Conservation (phyloP, 2,113 vertebrate species). For the Clarias gariepinus region DNA sequence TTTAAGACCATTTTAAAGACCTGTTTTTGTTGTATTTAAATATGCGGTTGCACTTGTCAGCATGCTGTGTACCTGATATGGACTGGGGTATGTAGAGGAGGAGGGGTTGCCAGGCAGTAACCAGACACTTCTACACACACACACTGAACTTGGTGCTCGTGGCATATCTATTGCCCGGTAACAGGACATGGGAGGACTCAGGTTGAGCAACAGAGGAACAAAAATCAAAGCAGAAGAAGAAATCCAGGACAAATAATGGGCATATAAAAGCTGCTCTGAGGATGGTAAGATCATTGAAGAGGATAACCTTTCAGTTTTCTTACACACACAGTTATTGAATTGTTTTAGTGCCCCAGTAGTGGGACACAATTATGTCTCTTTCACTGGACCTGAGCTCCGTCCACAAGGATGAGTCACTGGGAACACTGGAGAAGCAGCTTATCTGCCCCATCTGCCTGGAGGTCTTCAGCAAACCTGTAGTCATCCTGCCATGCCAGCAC, state of each 20-base stretch:
- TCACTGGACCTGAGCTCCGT: slow-evolving; percentile 66
- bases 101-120: slow-evolving; percentile 59
- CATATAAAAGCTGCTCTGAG: slow-evolving; percentile 2
- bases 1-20: background rate
- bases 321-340: background rate
- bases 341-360: background rate
- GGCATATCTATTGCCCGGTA: background rate
- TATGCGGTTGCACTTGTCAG: slow-evolving; percentile 47
- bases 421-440: slow-evolving; percentile 73
- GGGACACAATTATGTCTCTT: slow-evolving; percentile 63
- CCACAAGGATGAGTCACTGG: slow-evolving; percentile 59
- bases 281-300: slow-evolving; percentile 13
- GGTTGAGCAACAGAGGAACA: slow-evolving; percentile 29
- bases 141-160: slow-evolving; percentile 13
- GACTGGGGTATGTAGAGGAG: slow-evolving; percentile 43
- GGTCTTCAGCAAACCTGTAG: slow-evolving; percentile 75
- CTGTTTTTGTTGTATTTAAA: slow-evolving; percentile 49
- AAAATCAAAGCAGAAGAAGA: background rate
- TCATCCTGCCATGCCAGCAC: slow-evolving; percentile 78
- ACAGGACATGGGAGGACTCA: background rate
- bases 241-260: background rate
- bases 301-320: background rate
- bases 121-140: slow-evolving; percentile 49
- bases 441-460: slow-evolving; percentile 77
- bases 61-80: slow-evolving; percentile 67